Evolutionary conservation across 2,888 invertebrate species (phyloP).

Genomic region (Phortica okadai): DNA sequence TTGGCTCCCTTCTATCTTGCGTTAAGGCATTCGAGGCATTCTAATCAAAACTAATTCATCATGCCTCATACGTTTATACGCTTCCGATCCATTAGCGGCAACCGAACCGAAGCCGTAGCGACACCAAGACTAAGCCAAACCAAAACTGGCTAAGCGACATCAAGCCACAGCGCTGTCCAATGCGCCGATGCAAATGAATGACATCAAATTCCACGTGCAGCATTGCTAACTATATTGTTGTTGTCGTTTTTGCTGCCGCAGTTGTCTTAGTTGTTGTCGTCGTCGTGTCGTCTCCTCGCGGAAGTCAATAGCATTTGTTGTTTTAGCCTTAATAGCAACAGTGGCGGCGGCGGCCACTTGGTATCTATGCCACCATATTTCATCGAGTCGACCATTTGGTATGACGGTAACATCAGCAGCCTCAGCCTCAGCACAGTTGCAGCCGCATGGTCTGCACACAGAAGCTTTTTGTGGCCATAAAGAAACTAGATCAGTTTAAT

Average conservation of each 20-base stretch:
- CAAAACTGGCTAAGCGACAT: not conserved
- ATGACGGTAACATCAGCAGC: not conserved
- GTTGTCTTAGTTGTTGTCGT: not conserved
- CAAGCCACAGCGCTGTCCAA: not conserved
- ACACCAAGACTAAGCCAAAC: slow-evolving; percentile 1
- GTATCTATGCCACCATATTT: slow-evolving; percentile 65
- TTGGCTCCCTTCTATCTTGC: slow-evolving; percentile 19
- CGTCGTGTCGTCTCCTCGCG: not conserved
- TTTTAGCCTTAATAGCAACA: not conserved
- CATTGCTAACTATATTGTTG: not conserved
- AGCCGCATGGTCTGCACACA: slow-evolving; percentile 45
- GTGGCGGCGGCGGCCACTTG: slow-evolving; percentile 32
- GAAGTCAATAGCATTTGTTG: not conserved
- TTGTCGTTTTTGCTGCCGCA: not conserved
- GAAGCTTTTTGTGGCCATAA: slow-evolving; percentile 67
- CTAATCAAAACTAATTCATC: slow-evolving; percentile 69
- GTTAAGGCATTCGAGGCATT: slow-evolving; percentile 40
- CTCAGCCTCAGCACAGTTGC: not conserved
- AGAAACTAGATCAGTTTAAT: slow-evolving; percentile 70
- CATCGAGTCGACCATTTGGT: slow-evolving; percentile 52
- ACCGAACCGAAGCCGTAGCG: slow-evolving; percentile 30
- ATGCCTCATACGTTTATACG: slow-evolving; percentile 48
- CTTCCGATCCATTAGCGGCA: slow-evolving; percentile 67
- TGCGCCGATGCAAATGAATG: slow-evolving; percentile 32
- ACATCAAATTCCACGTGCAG: slow-evolving; percentile 35